These are phyloP conservation scores for Limanda limanda DNA, from an alignment of 2,113 vertebrate genomes.

Conservation along the genomic window DNA sequence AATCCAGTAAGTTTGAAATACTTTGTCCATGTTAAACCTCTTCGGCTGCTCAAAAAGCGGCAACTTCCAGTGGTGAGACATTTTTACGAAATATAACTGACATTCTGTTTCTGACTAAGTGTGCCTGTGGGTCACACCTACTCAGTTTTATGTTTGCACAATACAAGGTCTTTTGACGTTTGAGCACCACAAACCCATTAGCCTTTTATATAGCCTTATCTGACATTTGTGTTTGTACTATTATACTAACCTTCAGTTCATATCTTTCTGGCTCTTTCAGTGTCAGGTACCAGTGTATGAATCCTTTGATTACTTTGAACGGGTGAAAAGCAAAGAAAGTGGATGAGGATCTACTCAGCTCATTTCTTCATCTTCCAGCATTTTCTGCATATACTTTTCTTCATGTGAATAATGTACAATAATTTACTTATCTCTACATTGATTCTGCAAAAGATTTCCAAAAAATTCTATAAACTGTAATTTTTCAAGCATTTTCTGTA, in stretches of 20 bases:
- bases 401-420: constrained; percentile 20
- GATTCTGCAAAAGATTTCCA: no score
- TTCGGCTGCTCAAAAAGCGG: no score
- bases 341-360: not conserved
- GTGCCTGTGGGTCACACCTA: not conserved
- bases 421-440: not conserved
- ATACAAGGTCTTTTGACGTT: not conserved
- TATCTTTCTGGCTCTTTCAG: constrained; percentile 48
- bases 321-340: constrained; percentile 38
- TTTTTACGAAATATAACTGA: no score
- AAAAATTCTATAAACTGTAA: no score
- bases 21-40: no score
- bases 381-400: rapidly evolving
- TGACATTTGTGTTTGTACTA: no score
- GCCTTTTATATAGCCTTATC: no score
- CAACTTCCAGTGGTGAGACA: no score
- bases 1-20: no score
- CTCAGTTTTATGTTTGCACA: not conserved
- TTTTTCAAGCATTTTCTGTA: no score
- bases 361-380: not conserved
- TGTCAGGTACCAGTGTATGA: constrained; percentile 70
- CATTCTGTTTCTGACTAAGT: not conserved
- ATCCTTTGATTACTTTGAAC: constrained; percentile 66
- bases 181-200: not conserved
- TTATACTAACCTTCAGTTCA: not conserved